Conservation (phyloP, 1,140 invertebrate species). For the Chrysomallon squamiferum region DNA sequence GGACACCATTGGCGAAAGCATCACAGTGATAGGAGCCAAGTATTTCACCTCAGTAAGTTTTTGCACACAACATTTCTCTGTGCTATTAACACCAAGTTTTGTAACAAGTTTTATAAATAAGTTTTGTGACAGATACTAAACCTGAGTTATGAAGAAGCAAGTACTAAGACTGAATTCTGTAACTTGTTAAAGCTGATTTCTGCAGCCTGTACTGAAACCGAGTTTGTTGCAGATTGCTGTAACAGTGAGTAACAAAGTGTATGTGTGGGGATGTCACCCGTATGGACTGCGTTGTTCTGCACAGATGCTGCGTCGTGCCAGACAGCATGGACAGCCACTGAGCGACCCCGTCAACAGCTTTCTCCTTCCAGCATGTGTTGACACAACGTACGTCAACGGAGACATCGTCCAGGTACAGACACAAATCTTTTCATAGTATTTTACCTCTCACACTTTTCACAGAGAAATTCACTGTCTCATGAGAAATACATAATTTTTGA, state of each 20-base stretch:
- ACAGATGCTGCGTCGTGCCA: conserved; percentile 70
- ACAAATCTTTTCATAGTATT: too few relatives aligned
- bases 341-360: conserved; percentile 36
- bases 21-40: conserved; percentile 75
- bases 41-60: conserved; percentile 83
- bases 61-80: not conserved
- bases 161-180: too few relatives aligned
- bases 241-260: conserved; percentile 73
- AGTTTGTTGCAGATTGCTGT: conserved; percentile 70
- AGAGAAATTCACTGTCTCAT: too few relatives aligned
- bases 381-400: conserved; percentile 47
- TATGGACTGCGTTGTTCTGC: conserved; percentile 75
- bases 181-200: too few relatives aligned
- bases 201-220: too few relatives aligned
- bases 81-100: not conserved
- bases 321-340: conserved; percentile 39
- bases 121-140: not conserved
- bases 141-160: conserved; percentile 1
- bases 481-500: too few relatives aligned
- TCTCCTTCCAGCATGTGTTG: conserved; percentile 39
- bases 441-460: too few relatives aligned
- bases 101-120: not conserved
- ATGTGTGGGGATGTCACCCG: conserved; percentile 80
- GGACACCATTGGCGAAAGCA: conserved; percentile 66
- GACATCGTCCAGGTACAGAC: conserved; percentile 53